A percentile compares a stretch with the other conserved stretches of the same genome.
Evolutionary conservation across 1,140 invertebrate genomes (phyloP).

Genomic region (Helicoverpa zea): DNA sequence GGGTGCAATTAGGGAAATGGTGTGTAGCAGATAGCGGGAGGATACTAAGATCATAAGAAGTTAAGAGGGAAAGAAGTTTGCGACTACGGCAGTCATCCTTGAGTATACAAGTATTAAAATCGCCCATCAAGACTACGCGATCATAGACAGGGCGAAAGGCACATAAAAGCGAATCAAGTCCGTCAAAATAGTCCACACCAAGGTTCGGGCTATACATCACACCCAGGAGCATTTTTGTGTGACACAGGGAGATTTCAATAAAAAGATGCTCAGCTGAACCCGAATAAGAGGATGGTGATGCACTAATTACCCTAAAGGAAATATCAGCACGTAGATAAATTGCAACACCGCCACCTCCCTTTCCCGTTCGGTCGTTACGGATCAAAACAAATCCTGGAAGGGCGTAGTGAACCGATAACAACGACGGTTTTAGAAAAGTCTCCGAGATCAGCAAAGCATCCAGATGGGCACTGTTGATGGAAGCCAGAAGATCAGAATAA

Average conservation of each 20-base stretch:
- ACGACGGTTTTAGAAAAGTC: constrained; percentile 14
- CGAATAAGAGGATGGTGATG: constrained; percentile 41
- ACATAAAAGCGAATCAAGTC: too few species aligned
- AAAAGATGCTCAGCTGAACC: not conserved
- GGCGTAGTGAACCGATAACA: constrained; percentile 8
- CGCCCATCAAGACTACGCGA: too few species aligned
- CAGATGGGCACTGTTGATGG: too few species aligned
- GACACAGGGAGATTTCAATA: not conserved
- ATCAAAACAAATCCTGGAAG: constrained; percentile 53
- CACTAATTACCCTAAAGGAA: constrained; percentile 20
- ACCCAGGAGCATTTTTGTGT: not conserved
- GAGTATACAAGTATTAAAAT: too few species aligned
- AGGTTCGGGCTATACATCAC: not conserved
- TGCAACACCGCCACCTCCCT: constrained; percentile 43
- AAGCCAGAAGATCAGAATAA: constrained; percentile 2
- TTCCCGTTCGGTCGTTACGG: constrained; percentile 46
- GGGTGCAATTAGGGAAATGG: too few species aligned
- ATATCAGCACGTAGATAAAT: constrained; percentile 44
- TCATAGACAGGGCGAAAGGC: too few species aligned
- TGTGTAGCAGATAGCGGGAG: too few species aligned
- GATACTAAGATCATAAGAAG: too few species aligned
- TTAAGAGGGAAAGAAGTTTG: too few species aligned
- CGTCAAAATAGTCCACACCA: not conserved
- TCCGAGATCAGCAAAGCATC: not conserved
- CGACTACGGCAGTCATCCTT: too few species aligned